A percentile compares a stretch with the other conserved stretches of the same genome.
Conservation (phyloP, 2,888 invertebrate genomes). For the Drosophila barbarae region DNA sequence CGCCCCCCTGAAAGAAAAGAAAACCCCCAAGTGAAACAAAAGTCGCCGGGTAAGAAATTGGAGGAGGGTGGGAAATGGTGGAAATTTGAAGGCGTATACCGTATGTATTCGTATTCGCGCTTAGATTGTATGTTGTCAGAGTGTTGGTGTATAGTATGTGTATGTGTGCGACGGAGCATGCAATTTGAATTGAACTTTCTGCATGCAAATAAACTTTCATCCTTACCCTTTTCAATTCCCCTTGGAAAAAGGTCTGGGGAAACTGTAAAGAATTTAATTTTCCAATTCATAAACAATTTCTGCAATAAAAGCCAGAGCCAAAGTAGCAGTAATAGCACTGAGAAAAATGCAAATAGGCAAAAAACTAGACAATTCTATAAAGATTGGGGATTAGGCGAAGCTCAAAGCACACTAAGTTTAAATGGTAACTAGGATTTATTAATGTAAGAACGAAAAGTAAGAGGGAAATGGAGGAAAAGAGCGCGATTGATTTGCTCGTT, state of each 20-base stretch:
- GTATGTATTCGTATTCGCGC: conserved; percentile 8
- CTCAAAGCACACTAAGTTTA: neutral
- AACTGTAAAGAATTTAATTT: conserved; percentile 66
- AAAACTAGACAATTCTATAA: conserved; percentile 10
- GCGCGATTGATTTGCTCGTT: no score
- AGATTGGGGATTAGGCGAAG: neutral
- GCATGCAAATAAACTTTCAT: conserved; percentile 62
- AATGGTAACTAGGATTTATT: neutral
- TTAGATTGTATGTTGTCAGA: conserved; percentile 6
- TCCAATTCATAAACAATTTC: conserved; percentile 72
- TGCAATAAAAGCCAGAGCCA: conserved; percentile 61
- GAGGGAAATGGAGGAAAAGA: no score
- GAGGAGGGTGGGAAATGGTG: conserved; percentile 2
- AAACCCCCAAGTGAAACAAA: conserved; percentile 5
- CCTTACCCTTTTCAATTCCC: neutral
- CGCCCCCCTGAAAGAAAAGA: neutral
- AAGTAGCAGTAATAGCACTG: conserved; percentile 63
- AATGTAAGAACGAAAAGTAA: no score
- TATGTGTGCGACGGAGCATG: conserved; percentile 61
- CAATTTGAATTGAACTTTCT: conserved; percentile 71
- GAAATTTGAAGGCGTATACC: conserved; percentile 3
- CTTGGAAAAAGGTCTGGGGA: neutral
- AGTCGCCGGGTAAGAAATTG: conserved; percentile 5
- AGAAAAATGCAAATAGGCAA: conserved; percentile 46
- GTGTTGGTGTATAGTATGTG: conserved; percentile 6